Conservation (phyloP, 1,140 invertebrate species). For the Lethocerus indicus region DNA sequence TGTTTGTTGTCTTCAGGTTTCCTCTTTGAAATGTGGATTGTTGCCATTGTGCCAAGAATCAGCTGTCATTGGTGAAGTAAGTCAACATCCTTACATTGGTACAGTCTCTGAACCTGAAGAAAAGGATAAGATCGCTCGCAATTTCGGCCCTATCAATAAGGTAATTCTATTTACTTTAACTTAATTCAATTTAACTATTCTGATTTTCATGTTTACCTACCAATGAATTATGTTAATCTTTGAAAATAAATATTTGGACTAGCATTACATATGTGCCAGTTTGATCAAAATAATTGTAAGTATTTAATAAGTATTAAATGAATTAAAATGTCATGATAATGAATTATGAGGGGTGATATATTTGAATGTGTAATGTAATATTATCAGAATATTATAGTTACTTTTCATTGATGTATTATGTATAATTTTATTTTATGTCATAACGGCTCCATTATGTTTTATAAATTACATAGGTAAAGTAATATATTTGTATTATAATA, state of each 20-base stretch:
- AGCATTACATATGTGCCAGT: background rate
- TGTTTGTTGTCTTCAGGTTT: constrained; percentile 37
- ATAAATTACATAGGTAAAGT: too few relatives aligned
- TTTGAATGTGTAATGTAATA: too few relatives aligned
- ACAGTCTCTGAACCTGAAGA: constrained; percentile 62
- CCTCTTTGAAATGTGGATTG: constrained; percentile 77
- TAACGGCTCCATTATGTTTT: too few relatives aligned
- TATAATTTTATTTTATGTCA: too few relatives aligned
- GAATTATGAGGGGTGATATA: too few relatives aligned
- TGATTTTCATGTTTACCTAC: too few relatives aligned
- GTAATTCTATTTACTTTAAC: constrained; percentile 25
- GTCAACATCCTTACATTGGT: constrained; percentile 60
- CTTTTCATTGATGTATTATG: too few relatives aligned
- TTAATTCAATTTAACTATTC: background rate
- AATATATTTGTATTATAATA: too few relatives aligned
- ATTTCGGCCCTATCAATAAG: constrained; percentile 88
- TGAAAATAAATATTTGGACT: background rate
- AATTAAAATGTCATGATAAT: background rate
- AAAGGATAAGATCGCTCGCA: constrained; percentile 73
- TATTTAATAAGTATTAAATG: background rate
- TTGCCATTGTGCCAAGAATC: constrained; percentile 81
- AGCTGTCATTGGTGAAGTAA: constrained; percentile 73
- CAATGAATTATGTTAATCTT: too few relatives aligned
- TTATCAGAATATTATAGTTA: too few relatives aligned
- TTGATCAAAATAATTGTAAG: background rate